Evolutionary conservation across 64 coral and sea anemone species (phyloP), one percentile per base, ranked within the genome.

Genomic region (Montipora cactus): DNA sequence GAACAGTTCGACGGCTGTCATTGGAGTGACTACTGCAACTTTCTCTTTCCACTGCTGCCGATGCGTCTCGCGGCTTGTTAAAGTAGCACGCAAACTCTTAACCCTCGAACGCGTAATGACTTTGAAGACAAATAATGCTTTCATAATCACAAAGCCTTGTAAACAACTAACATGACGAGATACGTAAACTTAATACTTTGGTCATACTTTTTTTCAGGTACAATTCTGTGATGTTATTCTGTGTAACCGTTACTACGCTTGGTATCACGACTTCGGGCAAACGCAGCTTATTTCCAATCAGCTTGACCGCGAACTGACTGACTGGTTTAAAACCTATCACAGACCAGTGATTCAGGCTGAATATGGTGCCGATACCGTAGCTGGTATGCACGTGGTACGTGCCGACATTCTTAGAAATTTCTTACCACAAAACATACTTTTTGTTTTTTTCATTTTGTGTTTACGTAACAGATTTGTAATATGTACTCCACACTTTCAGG

Each of bases 281-380:
- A 83, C 91, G 16, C 87, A 98, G 28, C 87, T 98, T 14, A 98
- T 98, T 69, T 86, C 90, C 52, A 79, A 67, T 69, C 96, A 98
- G 59, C 16, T 98, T 19, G 94, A 98, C 15, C 61, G 75, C 14
- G 96, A 98, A 16, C 90, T 98, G 5, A 71, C 47, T 1, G 86
- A 67, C 81, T 98, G 93, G 93, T 95, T 59, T 91, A 61, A 90
- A 78, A 77, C 92, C 57, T 89, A 90, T 53, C 71, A 75, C 5
- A 98, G 95, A 95, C 96, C 96, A 28, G 93, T 95, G 90, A 89
- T 98, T 87, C 93, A 95, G 76, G 93, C 96, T 20, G 96, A 98
- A 70, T 98, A 98, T 46, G 96, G 96, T 49, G 96, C 96, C 20
- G 96, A 95, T 18, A 92, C 96, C 5, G 91, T 98, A 0, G 90